Evolutionary conservation across 1,140 invertebrate genomes (phyloP), one percentile per base, ranked within the genome.

Genomic region (Diorhabda sublineata): DNA sequence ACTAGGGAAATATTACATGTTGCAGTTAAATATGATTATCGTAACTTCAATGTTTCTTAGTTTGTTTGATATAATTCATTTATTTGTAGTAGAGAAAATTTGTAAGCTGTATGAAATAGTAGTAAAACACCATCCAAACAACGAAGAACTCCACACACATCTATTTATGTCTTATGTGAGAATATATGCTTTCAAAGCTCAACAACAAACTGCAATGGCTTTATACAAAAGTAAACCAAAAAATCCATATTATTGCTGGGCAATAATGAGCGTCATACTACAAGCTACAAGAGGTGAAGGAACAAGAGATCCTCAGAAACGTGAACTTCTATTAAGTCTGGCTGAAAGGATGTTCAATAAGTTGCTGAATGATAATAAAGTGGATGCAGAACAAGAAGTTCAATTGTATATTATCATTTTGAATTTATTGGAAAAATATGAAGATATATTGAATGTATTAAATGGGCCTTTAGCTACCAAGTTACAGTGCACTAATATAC

Each of bases 221-320:
- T 84, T 99, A 3, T 98, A 96, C 79, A 97, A 96, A 83, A 82
- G 94, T 44, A 91, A 91, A 79, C 91, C 93, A 43, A 98, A 98
- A 82, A 97, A 95, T 81, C 96, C 95, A 0, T 99, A 98, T 82
- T 98, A 97, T 80, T 98, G 97, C 81, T 99, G 97, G 97, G 92
- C 92, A 67, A 91, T 98, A 9, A 98, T 98, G 91, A 97, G 95
- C 80, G 89, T 96, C 78, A 90, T 98, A 11, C 90, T 98, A 85
- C 95, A 97, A 85, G 93, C 93, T 75, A 77, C 69, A 76, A 68
- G 77, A 66, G 70, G 81, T 73, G 64, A 77, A 82, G 83, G 83
- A 81, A 62, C 81, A 45, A 80, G 75, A 43, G 81, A 87, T 72
- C 71, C 77, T 1, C 82, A 83, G 45, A 88, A 88, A 77, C 81